Evolutionary conservation across 2,888 invertebrate genomes (phyloP).

Genomic region (Dyspetes luteomarginatus): DNA sequence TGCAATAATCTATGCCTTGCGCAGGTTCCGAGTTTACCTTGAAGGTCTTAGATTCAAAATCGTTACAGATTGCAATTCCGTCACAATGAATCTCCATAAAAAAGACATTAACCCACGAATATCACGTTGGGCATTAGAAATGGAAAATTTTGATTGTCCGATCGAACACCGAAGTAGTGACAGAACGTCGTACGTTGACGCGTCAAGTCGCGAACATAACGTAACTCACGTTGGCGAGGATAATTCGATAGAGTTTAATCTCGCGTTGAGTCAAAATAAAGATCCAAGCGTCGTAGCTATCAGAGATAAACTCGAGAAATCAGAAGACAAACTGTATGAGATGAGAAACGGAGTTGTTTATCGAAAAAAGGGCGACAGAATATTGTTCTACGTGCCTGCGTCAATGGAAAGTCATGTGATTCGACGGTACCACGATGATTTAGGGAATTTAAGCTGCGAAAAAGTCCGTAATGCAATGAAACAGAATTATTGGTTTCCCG

Average conservation of each 20-base stretch:
- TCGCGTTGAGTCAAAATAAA: constrained; percentile 55
- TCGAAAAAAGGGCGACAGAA: constrained; percentile 40
- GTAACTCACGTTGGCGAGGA: constrained; percentile 55
- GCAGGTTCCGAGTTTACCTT: constrained; percentile 72
- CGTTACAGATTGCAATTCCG: constrained; percentile 15
- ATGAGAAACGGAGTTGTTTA: constrained; percentile 66
- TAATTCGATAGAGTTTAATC: constrained; percentile 61
- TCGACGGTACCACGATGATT: constrained; percentile 63
- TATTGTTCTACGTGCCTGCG: constrained; percentile 66
- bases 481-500: constrained; percentile 60
- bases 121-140: constrained; percentile 71
- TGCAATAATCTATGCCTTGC: constrained; percentile 67
- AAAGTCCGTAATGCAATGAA: constrained; percentile 57
- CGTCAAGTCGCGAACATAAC: constrained; percentile 61
- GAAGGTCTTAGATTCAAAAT: constrained; percentile 48
- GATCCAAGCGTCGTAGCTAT: constrained; percentile 44
- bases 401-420: constrained; percentile 58
- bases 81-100: constrained; percentile 69
- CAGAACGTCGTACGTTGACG: constrained; percentile 73
- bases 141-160: constrained; percentile 70
- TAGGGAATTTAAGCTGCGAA: constrained; percentile 64
- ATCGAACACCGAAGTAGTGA: constrained; percentile 68
- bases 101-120: constrained; percentile 75
- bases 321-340: constrained; percentile 58
- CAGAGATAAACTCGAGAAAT: constrained; percentile 64